Percentiles rank a stretch among this genome's conserved stretches.
Evolutionary conservation across 1,140 invertebrate genomes (phyloP).

Genomic region (Neodiprion pinetum): DNA sequence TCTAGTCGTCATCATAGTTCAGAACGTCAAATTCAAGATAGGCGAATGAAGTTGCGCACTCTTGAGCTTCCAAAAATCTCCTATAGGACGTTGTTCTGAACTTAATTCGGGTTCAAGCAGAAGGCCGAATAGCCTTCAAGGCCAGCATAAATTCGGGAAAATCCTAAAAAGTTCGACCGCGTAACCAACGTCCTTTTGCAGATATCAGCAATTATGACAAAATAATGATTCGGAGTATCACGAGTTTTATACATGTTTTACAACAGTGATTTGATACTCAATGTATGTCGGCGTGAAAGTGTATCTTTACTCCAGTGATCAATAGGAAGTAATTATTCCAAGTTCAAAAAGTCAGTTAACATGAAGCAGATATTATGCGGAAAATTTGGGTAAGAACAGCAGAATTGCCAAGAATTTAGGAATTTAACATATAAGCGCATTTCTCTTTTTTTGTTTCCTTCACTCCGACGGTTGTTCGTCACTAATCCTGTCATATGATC

Average conservation of each 20-base stretch:
- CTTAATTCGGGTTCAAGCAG: no score
- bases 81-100: no score
- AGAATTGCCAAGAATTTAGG: constrained; percentile 35
- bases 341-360: constrained; percentile 32
- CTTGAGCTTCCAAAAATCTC: no score
- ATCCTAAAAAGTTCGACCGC: no score
- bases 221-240: background rate
- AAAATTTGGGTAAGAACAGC: constrained; percentile 59
- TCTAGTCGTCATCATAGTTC: no score
- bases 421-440: constrained; percentile 57
- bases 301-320: constrained; percentile 23
- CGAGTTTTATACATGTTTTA: constrained; percentile 5
- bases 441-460: constrained; percentile 55
- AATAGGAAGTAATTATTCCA: background rate
- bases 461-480: constrained; percentile 57
- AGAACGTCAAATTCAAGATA: no score
- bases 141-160: no score
- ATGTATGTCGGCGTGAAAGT: background rate
- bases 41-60: no score
- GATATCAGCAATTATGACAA: background rate
- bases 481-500: constrained; percentile 45
- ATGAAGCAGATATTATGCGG: constrained; percentile 65
- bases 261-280: constrained; percentile 5
- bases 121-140: no score
- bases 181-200: no score